A percentile compares a stretch with the other conserved stretches of the same genome.
phyloP scores from a whole-genome alignment of 2,797 vertebrate genomes.

The Xenentodon cancila region DNA sequence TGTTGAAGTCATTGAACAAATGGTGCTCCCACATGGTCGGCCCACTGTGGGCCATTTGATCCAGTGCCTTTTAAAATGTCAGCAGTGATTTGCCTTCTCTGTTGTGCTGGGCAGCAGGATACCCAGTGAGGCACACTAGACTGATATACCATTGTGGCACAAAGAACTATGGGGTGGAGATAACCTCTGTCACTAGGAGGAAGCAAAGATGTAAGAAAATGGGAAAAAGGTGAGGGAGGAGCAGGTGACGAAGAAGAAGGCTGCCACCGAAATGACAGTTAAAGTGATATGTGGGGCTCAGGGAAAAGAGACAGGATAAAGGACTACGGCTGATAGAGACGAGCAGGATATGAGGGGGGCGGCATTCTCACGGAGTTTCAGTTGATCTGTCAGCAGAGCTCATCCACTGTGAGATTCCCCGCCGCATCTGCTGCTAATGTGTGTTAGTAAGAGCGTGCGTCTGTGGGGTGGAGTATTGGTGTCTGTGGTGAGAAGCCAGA shows the following conservation, averaged over 20 bases:
- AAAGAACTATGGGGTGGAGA: conserved; percentile 54
- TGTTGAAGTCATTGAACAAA: conserved; percentile 77
- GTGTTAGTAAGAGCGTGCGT: conserved; percentile 32
- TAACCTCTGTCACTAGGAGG: conserved; percentile 52
- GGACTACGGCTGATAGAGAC: conserved; percentile 38
- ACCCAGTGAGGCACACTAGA: conserved; percentile 61
- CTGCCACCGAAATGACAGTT: conserved; percentile 51
- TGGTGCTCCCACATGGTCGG: conserved; percentile 59
- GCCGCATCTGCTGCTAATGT: conserved; percentile 39
- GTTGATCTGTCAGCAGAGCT: conserved; percentile 74
- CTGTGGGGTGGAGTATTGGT: conserved; percentile 10
- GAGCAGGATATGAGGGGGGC: conserved; percentile 32
- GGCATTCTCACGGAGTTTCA: conserved; percentile 40
- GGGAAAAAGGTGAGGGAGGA: conserved; percentile 35
- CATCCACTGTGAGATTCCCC: conserved; percentile 52
- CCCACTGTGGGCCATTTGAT: conserved; percentile 75
- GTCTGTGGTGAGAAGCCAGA: conserved; percentile 67
- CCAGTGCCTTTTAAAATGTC: conserved; percentile 82
- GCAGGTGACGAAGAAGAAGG: conserved; percentile 50
- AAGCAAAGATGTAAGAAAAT: conserved; percentile 54
- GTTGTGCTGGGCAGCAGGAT: conserved; percentile 64
- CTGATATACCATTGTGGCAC: conserved; percentile 56
- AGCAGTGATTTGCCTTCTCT: conserved; percentile 78
- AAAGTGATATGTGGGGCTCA: conserved; percentile 51
- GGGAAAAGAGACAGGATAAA: conserved; percentile 18